Conservation (phyloP, 1,140 invertebrate species). For the Zaprionus gabonicus region DNA sequence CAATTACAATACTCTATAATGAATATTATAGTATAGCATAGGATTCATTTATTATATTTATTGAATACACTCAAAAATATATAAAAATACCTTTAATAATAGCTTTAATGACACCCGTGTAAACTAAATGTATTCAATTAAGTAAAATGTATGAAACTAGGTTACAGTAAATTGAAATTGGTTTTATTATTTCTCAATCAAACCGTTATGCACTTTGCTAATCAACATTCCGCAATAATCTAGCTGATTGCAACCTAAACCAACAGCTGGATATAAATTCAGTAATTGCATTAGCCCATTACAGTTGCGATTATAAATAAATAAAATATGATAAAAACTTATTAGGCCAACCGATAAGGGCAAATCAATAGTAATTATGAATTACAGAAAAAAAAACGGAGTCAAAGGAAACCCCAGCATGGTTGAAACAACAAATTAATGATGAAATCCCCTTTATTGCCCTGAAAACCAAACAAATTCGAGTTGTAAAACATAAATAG, state of each 20-base stretch:
- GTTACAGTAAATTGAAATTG: neutral
- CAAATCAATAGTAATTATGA: conserved; percentile 8
- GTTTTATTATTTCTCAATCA: neutral
- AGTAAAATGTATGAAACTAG: neutral
- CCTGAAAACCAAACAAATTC: neutral
- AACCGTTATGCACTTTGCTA: neutral
- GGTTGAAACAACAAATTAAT: conserved; percentile 1
- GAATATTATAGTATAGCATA: neutral
- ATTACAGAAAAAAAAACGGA: neutral
- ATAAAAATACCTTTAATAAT: too few species aligned
- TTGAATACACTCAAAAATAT: too few species aligned
- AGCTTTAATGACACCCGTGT: too few species aligned
- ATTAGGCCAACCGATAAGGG: conserved; percentile 9
- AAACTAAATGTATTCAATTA: too few species aligned
- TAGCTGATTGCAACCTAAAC: conserved; percentile 20
- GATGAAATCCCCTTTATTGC: conserved; percentile 9
- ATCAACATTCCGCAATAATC: conserved; percentile 12
- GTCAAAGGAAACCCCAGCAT: neutral
- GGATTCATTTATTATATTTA: too few species aligned
- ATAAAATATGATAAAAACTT: conserved; percentile 17
- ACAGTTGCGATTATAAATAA: conserved; percentile 9
- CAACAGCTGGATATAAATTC: conserved; percentile 14
- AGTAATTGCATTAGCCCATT: conserved; percentile 26
- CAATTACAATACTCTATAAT: neutral
- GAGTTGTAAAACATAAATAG: neutral